phyloP scores from a whole-genome alignment of 2,888 invertebrate genomes.

The Taphrorychus bicolor region DNA sequence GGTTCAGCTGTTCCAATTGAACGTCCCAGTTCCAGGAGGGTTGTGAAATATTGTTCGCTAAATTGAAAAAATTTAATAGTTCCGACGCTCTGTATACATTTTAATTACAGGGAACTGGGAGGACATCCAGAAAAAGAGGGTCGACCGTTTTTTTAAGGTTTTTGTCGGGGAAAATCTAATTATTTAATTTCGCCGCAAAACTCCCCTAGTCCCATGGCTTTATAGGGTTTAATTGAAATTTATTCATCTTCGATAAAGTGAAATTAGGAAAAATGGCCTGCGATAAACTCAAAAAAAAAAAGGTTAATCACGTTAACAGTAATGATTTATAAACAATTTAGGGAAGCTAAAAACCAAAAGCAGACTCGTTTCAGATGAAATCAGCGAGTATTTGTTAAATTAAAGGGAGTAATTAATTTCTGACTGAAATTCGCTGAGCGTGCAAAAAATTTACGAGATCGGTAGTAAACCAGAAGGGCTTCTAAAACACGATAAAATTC shows the following conservation, averaged over 20 bases:
- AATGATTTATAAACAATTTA: not conserved
- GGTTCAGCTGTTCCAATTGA: not conserved
- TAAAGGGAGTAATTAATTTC: not conserved
- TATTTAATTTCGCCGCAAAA: constrained; percentile 1
- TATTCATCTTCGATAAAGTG: constrained; percentile 3
- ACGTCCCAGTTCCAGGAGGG: not conserved
- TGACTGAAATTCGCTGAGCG: too few species aligned
- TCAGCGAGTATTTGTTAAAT: not conserved
- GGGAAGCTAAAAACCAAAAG: not conserved
- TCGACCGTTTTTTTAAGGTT: not conserved
- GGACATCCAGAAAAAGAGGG: not conserved
- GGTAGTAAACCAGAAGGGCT: too few species aligned
- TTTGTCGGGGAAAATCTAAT: constrained; percentile 5
- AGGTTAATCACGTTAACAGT: not conserved
- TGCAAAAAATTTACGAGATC: too few species aligned
- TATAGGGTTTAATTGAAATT: constrained; percentile 10
- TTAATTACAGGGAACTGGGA: not conserved
- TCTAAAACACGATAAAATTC: too few species aligned
- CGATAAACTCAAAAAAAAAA: not conserved
- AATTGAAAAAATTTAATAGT: not conserved
- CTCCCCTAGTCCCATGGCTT: not conserved
- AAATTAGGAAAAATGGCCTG: constrained; percentile 2
- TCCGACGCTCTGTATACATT: not conserved
- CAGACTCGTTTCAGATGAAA: not conserved
- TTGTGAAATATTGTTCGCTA: not conserved